Conservation (phyloP, 2,888 invertebrate genomes). For the Trachelus tabidus region DNA sequence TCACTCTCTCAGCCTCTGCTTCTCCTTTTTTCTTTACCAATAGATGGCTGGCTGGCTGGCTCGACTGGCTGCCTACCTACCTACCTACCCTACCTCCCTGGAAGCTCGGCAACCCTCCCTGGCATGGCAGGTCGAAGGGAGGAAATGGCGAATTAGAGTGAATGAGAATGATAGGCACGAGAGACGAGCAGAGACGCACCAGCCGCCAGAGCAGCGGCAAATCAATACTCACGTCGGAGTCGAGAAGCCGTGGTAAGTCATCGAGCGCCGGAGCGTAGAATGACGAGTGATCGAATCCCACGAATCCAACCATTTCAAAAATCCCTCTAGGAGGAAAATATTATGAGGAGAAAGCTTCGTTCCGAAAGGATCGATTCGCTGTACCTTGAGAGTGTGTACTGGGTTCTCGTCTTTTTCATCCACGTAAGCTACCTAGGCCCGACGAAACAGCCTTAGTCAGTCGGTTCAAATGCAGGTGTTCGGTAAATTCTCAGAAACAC, state of each 20-base stretch:
- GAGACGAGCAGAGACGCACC: constrained; percentile 28
- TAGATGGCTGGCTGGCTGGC: constrained; percentile 10
- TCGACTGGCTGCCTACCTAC: background rate
- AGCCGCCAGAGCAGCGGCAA: constrained; percentile 36
- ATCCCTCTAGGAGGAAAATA: background rate
- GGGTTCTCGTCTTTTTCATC: background rate
- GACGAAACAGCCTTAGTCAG: background rate
- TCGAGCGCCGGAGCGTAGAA: constrained; percentile 14
- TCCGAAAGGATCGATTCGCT: background rate
- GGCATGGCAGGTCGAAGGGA: constrained; percentile 27
- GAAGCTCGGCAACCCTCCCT: constrained; percentile 3
- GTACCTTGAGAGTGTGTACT: background rate
- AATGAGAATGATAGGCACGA: constrained; percentile 47
- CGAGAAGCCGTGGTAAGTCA: constrained; percentile 30
- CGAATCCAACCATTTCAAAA: background rate
- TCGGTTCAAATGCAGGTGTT: background rate
- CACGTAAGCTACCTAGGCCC: background rate
- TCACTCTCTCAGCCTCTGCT: constrained; percentile 25
- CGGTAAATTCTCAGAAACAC: background rate
- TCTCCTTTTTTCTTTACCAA: background rate
- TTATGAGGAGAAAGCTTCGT: background rate
- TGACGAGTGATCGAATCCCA: constrained; percentile 5
- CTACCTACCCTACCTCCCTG: constrained; percentile 14
- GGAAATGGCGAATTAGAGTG: constrained; percentile 51
- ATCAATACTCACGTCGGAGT: constrained; percentile 49